Percentiles rank a stretch among this genome's conserved stretches.
phyloP scores from a whole-genome alignment of 2,797 vertebrate species.

The Argya squamiceps region DNA sequence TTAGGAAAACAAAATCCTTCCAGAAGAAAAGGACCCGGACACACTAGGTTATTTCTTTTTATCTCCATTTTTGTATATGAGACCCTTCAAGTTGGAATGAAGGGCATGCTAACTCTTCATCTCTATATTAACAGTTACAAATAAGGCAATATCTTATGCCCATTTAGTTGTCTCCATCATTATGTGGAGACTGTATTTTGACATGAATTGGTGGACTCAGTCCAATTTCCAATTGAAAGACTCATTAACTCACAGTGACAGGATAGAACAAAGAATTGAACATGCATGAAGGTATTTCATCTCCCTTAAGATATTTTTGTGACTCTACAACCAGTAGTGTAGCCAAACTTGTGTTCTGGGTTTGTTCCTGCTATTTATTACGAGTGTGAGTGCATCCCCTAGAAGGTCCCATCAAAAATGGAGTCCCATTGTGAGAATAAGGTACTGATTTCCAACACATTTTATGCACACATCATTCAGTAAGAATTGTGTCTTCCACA shows the following conservation, averaged over 20 bases:
- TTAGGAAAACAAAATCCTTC: background rate
- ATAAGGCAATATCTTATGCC: background rate
- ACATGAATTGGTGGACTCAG: background rate
- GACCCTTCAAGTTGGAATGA: background rate
- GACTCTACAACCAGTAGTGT: background rate
- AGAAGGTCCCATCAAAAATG: background rate
- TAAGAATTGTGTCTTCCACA: background rate
- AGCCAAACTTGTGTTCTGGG: background rate
- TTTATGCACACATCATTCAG: conserved; percentile 33
- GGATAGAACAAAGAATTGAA: background rate
- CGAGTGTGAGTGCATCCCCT: background rate
- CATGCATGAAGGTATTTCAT: background rate
- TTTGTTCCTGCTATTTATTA: conserved; percentile 38
- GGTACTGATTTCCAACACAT: conserved; percentile 11
- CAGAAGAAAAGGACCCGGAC: background rate
- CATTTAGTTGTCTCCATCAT: background rate
- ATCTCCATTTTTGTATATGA: background rate
- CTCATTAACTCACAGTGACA: background rate
- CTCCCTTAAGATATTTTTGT: background rate
- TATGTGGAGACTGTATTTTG: background rate
- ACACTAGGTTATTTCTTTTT: background rate
- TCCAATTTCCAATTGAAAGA: background rate
- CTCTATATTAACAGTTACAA: background rate
- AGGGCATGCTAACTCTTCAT: background rate
- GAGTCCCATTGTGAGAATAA: background rate